Evolutionary conservation across 2,113 vertebrate species (phyloP), one percentile per base, ranked within the genome.

Genomic region (Neolamprologus devosi): DNA sequence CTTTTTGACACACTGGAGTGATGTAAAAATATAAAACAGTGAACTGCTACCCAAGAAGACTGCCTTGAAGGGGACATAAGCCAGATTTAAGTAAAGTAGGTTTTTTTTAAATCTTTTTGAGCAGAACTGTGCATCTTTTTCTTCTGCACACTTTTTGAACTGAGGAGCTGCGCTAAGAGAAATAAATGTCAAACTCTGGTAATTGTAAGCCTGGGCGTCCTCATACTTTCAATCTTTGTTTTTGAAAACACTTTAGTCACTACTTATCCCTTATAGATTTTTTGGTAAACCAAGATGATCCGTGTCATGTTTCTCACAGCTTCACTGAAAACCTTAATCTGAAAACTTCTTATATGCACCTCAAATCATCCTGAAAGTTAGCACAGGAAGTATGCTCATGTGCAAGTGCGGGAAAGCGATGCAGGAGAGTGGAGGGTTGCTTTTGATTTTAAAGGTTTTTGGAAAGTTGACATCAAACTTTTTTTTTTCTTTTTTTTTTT

Each of bases 361-460:
- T 75, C 70, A 75, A 75, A 30, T 75, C 42, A 49, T 49, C 47
- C 12, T 42, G n/a, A 53, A 70, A 79, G 54, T 70, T 80, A 82
- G 58, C 65, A 47, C 70, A 30, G 23, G 45, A 79, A 10, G 3
- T 42, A 21, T 85, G 60, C 30, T 55, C 23, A n/a, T 11, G 3
- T 40, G 23, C 58, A 84, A 54, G 28, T 7, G 26, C 7, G 35
- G 73, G 13, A 49, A 49, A 49, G 70, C 4, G 4, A 30, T 47
- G 9, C 70, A 45, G 42, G 26, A 42, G 33, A 68, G 28, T 84
- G 26, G 23, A 83, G 26, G 17, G 19, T 37, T 53, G 40, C 35
- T 60, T 42, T 40, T 53, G 51, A 37, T 84, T 65, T 70, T 80
- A 49, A 82, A 73, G 63, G 28, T n/a, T 51, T 60, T 88, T 28